Conservation (phyloP, 1,140 invertebrate genomes). For the Caerostris darwini region DNA sequence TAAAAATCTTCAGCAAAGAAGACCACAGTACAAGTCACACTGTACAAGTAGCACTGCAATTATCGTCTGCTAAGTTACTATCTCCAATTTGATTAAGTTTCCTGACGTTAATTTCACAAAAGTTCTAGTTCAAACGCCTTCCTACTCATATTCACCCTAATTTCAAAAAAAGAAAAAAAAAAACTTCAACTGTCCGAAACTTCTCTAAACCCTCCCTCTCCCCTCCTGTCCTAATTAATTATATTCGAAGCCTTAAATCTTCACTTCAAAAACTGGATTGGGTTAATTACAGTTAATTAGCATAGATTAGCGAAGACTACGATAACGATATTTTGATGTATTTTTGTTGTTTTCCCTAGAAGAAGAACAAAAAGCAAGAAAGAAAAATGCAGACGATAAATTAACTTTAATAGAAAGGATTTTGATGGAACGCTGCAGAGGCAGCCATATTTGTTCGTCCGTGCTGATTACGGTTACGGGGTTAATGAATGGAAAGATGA, state of each 20-base stretch:
- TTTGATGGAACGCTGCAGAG: constrained; percentile 1
- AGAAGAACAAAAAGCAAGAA: constrained; percentile 1
- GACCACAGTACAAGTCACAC: no score
- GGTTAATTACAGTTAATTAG: constrained; percentile 70
- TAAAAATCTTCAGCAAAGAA: no score
- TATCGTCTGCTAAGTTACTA: neutral
- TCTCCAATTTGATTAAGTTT: neutral
- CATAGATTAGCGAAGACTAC: constrained; percentile 57
- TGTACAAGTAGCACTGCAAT: neutral
- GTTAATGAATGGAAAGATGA: constrained; percentile 39
- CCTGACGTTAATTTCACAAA: neutral
- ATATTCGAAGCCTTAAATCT: constrained; percentile 20
- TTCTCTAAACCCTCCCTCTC: neutral
- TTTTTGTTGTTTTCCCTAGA: neutral
- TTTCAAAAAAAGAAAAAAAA: neutral
- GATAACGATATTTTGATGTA: constrained; percentile 28
- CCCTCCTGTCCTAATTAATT: constrained; percentile 41
- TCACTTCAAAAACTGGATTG: constrained; percentile 57
- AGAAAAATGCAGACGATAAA: constrained; percentile 41
- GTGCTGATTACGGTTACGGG: constrained; percentile 39
- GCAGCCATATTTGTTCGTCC: constrained; percentile 13
- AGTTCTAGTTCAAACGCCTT: neutral
- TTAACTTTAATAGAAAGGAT: constrained; percentile 49
- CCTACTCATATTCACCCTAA: neutral
- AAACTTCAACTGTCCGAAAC: constrained; percentile 26